Percentiles rank a stretch among this genome's conserved stretches.
These are phyloP conservation scores for Dynastes hyllus DNA, from an alignment of 2,888 invertebrate species.

Conservation along the genomic window DNA sequence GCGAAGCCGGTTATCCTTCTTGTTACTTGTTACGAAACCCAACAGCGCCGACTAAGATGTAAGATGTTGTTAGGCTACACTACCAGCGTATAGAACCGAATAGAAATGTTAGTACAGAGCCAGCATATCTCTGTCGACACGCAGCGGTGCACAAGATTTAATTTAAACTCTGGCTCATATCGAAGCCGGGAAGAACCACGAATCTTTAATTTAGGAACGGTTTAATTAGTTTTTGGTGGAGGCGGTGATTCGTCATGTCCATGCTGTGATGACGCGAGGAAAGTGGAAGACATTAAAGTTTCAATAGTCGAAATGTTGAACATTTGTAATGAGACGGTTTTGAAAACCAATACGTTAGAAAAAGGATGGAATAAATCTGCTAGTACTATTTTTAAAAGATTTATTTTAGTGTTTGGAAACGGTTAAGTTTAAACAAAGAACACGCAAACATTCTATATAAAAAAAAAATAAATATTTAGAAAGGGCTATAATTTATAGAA, in stretches of 20 bases:
- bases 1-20: slow-evolving; percentile 60
- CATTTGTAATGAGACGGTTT: slow-evolving; percentile 5
- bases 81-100: slow-evolving; percentile 3
- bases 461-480: background rate
- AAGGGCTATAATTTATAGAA: background rate
- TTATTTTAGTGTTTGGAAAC: background rate
- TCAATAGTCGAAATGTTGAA: slow-evolving; percentile 27
- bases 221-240: slow-evolving; percentile 42
- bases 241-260: slow-evolving; percentile 36
- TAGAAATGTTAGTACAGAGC: slow-evolving; percentile 35
- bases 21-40: slow-evolving; percentile 56
- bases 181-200: slow-evolving; percentile 39
- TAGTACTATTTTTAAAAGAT: background rate
- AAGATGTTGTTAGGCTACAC: slow-evolving; percentile 52
- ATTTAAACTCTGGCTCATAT: slow-evolving; percentile 29
- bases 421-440: background rate
- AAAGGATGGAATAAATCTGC: slow-evolving; percentile 21
- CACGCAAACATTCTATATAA: background rate
- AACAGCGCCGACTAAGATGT: slow-evolving; percentile 52
- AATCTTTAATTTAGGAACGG: slow-evolving; percentile 49
- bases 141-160: slow-evolving; percentile 43
- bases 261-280: slow-evolving; percentile 17
- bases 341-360: slow-evolving; percentile 12
- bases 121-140: slow-evolving; percentile 46
- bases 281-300: slow-evolving; percentile 43